Evolutionary conservation across 2,113 vertebrate genomes (phyloP).

Genomic region (Amazona guildingii): DNA sequence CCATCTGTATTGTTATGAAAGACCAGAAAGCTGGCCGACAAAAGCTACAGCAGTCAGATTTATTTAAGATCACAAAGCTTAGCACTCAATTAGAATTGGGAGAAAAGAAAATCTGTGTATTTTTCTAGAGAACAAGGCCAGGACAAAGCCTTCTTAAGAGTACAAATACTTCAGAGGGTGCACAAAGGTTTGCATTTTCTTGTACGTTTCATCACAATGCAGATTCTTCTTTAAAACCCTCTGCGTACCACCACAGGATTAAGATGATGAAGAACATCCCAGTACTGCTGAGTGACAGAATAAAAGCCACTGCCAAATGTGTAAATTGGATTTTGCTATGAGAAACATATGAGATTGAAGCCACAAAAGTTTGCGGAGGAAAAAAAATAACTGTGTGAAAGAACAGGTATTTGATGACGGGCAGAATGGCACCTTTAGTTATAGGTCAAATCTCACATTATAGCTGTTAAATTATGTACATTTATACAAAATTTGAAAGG

Average conservation of each 20-base stretch:
- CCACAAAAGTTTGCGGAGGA: background rate
- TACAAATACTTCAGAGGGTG: background rate
- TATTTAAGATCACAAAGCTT: conserved; percentile 18
- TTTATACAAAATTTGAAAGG: background rate
- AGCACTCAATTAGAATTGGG: background rate
- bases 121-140: background rate
- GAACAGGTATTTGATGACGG: background rate
- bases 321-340: background rate
- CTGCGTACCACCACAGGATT: background rate
- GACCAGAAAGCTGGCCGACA: background rate
- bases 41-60: background rate
- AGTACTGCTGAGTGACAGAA: background rate
- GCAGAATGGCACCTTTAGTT: background rate
- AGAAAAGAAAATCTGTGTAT: background rate
- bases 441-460: background rate
- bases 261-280: background rate
- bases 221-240: background rate
- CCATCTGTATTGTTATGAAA: background rate
- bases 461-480: background rate
- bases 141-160: background rate
- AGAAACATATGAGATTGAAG: background rate
- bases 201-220: background rate
- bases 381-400: background rate
- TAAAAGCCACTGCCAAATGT: background rate
- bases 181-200: background rate